Base-by-base conservation (phyloP, 2,797 vertebrate species). In the Sandelia bainsii region DNA sequence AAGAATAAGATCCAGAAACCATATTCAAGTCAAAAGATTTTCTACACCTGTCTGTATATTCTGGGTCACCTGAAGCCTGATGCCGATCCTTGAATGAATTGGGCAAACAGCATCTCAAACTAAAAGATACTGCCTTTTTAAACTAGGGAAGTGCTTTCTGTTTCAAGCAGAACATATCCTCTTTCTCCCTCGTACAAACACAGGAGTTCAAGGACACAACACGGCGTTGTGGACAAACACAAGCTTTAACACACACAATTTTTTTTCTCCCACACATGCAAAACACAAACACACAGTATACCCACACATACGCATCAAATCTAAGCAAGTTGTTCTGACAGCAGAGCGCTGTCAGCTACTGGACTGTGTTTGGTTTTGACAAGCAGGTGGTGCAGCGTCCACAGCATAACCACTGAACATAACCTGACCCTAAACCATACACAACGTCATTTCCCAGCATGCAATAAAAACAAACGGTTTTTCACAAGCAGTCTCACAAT, bases 251-350 rank as follows among this genome's bases (percentile, higher is more conserved):
- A 62, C 64, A 74, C 67, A 51, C 57, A 75, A 57, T 75, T 50
- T 69, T 75, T 75, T 64, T 54, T 69, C 65, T 39, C 40, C 4
- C 57, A 54, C 69, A 40, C 61, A 11, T 16, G 57, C 34, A 53
- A 22, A 29, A 54, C 12, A 14, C 54, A 54, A 54, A 52, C 39
- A 53, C 34, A 57, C 44, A 50, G 19, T 8, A 34, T 27, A 58
- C 23, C n/a, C 48, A 62, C 46, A 72, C 39, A 46, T 13, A 29
- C 59, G 46, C 63, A 40, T 67, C 48, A 66, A 67, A 80, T 69
- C 23, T 39, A 51, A 81, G 37, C 7, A 27, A 80, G 72, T 64
- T 65, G 76, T 79, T 80, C 69, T 87, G 81, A 87, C 85, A 83
- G 72, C 69, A 40, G 51, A 85, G 49, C 12, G 45, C 81, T 49